Evolutionary conservation across 2,113 vertebrate species (phyloP), one percentile per base, ranked within the genome.

Genomic region (Numenius arquata): DNA sequence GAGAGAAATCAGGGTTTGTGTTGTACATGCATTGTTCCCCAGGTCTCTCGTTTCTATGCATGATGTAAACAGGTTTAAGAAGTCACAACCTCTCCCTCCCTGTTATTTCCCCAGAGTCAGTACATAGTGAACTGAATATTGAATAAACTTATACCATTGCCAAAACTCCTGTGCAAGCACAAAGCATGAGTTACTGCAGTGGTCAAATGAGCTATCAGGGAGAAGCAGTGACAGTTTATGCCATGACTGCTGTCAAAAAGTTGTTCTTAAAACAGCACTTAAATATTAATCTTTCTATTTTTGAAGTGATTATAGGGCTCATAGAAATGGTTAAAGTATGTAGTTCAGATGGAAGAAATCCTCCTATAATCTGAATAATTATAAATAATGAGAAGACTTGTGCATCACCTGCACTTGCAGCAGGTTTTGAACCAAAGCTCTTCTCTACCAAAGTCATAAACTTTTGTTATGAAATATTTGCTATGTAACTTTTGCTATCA

Each of bases 11-110:
- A 48, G 11, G 3, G 4, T 25, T 62, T 90, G 9, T 56, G 4
- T 9, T 48, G 5, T 23, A 36, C 2, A 0, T 40, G 12, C 3
- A 3, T 22, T 87, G 6, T 21, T 66, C 4, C 40, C 6, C 34
- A 15, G 40, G 21, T 36, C 20, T 90, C 25, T 1, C 7, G 5
- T 75, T 85, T 72, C 8, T 76, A 5, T n/a, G 4, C 6, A 21
- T 6, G 3, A 63, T 52, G 14, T 25, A 79, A 88, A 41, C 1
- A 75, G 7, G 2, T 58, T 68, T 50, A 41, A 82, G 27, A 66
- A 50, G 9, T 74, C 38, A 67, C 2, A 75, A 13, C 13, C 10
- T 1, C 19, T 27, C 6, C 4, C 4, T n/a, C 7, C 6, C 8
- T 65, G 5, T 61, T 72, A 36, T 3, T 76, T 85, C 9, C 7